Percentiles rank a stretch among this genome's conserved stretches.
These are phyloP conservation scores for Bacillus rossius DNA, from an alignment of 1,140 invertebrate species.

Conservation along the genomic window DNA sequence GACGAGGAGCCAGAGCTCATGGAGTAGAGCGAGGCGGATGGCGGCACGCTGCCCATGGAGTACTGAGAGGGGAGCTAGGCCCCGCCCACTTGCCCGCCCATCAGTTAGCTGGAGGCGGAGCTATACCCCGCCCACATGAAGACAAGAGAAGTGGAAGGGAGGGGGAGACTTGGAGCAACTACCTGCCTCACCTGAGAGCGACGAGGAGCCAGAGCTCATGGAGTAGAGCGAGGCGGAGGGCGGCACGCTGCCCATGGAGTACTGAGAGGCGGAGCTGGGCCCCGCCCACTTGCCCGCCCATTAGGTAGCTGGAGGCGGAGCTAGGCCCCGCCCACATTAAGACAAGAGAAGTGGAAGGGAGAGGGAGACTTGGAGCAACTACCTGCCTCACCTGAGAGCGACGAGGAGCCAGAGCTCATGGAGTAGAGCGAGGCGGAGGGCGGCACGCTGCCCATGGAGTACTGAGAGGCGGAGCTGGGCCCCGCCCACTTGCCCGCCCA, in stretches of 20 bases:
- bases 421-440: constrained; percentile 80
- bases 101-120: constrained; percentile 48
- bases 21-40: constrained; percentile 80
- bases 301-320: constrained; percentile 48
- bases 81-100: constrained; percentile 46
- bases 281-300: constrained; percentile 47
- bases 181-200: constrained; percentile 51
- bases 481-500: constrained; percentile 42
- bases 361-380: no score
- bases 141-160: no score
- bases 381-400: no score
- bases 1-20: constrained; percentile 72
- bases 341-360: no score
- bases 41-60: constrained; percentile 55
- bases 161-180: no score
- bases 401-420: constrained; percentile 70
- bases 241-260: constrained; percentile 54
- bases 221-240: constrained; percentile 82
- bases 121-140: constrained; percentile 42
- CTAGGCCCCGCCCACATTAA: constrained; percentile 42
- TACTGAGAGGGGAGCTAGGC: constrained; percentile 47
- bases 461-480: constrained; percentile 46
- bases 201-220: constrained; percentile 70
- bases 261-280: constrained; percentile 46
- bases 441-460: constrained; percentile 43